Evolutionary conservation across 53 echinoderm and acorn worm genomes (phyloP), one percentile per base, ranked within the genome.

Genomic region (Mesocentrotus franciscanus): DNA sequence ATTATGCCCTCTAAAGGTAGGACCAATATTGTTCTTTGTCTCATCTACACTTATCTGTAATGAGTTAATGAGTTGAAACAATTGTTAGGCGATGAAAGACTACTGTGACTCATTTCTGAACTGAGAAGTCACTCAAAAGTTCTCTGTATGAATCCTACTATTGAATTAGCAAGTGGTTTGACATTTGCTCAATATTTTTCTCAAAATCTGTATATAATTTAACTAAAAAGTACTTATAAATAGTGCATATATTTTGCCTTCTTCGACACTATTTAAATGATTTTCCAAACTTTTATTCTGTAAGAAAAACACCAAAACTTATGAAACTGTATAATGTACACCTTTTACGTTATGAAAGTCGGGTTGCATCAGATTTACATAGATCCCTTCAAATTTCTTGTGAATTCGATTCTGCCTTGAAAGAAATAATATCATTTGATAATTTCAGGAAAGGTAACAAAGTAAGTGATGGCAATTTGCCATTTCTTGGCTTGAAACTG

Each of bases 1-100:
- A 87, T 94, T 85, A 85, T 55, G 16, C 34, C 85, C 29, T 85
- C 33, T 68, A 85, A 94, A 94, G 95, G 95, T 94, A 94, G 56
- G 95, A 30, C 20, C 60, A 87, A 87, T 87, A 32, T 81, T 79
- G 24, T 81, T 81, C 76, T 81, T 60, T 62, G 93, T 93, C 91
- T 93, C 93, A 59, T 57, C 81, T 56, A 34, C 27, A 29, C 91
- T 66, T 33, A 20, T 62, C 35, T 35, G 36, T 91, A 66, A 91
- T 22, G 56, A 87, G 62, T 34, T 91, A 91, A 91, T 91, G 39
- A 58, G 34, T 14, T 20, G 34, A 66, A 66, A 91, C 91, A 91
- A 91, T 66, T 34, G 64, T 91, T 66, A 91, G 66, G 91, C 66
- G 91, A 36, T 91, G 91, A 91, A 91, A 91, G 91, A 22, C 58